Conservation (phyloP, 2,797 vertebrate species). For the Acridotheres tristis region DNA sequence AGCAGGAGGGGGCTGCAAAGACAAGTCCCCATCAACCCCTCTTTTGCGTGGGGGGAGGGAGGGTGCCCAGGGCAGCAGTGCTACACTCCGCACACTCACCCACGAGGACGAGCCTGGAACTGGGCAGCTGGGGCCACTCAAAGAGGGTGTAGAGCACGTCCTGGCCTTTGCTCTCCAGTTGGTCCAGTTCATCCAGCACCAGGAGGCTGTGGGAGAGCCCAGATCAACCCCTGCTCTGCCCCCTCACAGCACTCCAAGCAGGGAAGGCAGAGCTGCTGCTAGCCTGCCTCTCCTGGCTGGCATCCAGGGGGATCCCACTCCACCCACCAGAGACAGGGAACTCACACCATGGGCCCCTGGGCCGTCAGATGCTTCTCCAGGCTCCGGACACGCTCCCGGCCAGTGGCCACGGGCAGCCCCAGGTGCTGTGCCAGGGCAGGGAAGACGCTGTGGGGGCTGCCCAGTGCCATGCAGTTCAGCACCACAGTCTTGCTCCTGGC, state of each 20-base stretch:
- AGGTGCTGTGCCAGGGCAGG: slow-evolving; percentile 84
- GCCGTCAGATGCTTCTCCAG: slow-evolving; percentile 83
- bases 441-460: slow-evolving; percentile 86
- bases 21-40: accelerated
- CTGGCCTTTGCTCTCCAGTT: slow-evolving; percentile 93
- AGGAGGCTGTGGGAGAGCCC: slow-evolving; percentile 77
- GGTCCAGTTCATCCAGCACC: slow-evolving; percentile 96
- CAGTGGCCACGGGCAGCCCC: slow-evolving; percentile 25
- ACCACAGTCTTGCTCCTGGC: slow-evolving; percentile 74
- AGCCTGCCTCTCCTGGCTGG: background rate
- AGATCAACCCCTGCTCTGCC: background rate
- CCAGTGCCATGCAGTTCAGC: slow-evolving; percentile 94
- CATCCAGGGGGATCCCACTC: accelerated
- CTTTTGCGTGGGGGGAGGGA: too few species aligned
- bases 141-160: slow-evolving; percentile 96
- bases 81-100: slow-evolving; percentile 75
- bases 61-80: background rate
- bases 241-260: background rate
- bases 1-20: background rate
- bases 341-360: slow-evolving; percentile 88
- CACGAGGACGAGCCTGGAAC: slow-evolving; percentile 87
- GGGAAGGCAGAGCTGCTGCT: background rate
- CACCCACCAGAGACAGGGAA: background rate
- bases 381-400: slow-evolving; percentile 64
- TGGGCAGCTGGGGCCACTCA: slow-evolving; percentile 87